Conservation (phyloP, 2,113 vertebrate genomes). For the Suncus etruscus region DNA sequence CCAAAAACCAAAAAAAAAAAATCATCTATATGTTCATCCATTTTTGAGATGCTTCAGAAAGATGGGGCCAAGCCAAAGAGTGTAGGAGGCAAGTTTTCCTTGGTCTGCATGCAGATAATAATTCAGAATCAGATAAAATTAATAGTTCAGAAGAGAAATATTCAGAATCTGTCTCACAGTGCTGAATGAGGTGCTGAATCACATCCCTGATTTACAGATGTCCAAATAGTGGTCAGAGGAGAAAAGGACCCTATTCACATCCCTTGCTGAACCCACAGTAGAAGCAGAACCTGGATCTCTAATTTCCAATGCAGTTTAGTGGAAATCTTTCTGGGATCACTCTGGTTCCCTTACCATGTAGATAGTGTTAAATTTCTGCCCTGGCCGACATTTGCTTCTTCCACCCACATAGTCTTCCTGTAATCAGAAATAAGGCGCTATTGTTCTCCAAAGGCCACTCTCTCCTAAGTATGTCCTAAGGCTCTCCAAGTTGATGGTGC, state of each 20-base stretch:
- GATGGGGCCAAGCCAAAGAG: neutral
- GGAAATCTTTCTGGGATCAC: neutral
- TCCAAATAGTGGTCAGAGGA: neutral
- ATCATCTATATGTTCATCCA: neutral
- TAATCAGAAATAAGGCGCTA: constrained; percentile 47
- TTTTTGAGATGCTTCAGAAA: neutral
- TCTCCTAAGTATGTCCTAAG: constrained; percentile 34
- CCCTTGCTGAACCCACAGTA: neutral
- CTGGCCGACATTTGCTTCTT: neutral
- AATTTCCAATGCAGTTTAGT: neutral
- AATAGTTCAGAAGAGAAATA: too few species aligned
- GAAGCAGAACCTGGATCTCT: neutral
- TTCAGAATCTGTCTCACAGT: neutral
- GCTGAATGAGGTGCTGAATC: neutral
- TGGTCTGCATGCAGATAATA: too few species aligned
- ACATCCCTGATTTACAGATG: neutral
- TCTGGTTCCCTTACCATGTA: neutral
- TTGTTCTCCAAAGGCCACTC: constrained; percentile 68
- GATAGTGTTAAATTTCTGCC: neutral
- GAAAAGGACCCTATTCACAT: too few species aligned
- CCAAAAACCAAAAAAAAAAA: too few species aligned
- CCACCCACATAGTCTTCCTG: constrained; percentile 39
- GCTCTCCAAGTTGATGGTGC: neutral
- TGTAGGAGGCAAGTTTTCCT: neutral
- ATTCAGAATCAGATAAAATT: too few species aligned